These are phyloP conservation scores for Heterodera filipjevi DNA, from an alignment of 2,888 invertebrate species.

Conservation along the genomic window DNA sequence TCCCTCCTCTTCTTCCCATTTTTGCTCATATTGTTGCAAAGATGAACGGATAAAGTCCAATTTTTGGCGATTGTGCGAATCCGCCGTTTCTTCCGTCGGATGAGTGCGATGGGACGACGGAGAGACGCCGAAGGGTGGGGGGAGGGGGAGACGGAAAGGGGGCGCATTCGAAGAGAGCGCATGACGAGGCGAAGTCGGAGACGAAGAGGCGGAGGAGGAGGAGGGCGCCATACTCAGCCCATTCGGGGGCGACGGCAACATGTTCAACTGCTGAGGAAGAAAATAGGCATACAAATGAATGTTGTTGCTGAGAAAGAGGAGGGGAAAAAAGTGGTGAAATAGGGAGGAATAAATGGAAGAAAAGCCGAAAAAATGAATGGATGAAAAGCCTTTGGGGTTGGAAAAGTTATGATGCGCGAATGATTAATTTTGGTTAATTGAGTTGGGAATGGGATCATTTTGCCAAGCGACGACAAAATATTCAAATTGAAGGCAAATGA, in stretches of 20 bases:
- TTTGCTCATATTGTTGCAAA: constrained; percentile 51
- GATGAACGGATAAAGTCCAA: constrained; percentile 58
- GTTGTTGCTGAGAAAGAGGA: too few species aligned
- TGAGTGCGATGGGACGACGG: neutral
- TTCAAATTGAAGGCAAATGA: too few species aligned
- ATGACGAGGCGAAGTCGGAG: neutral
- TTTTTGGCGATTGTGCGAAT: constrained; percentile 48
- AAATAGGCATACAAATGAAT: too few species aligned
- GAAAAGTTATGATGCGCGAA: too few species aligned
- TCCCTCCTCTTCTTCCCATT: constrained; percentile 18
- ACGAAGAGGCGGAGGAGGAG: neutral
- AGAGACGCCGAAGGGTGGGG: neutral
- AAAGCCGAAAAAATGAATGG: too few species aligned
- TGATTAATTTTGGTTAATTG: too few species aligned
- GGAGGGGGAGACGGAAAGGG: neutral
- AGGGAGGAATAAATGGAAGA: too few species aligned
- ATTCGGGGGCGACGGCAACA: neutral
- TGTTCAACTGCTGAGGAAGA: neutral
- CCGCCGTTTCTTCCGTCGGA: neutral
- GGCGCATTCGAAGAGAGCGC: neutral
- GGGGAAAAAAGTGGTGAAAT: too few species aligned
- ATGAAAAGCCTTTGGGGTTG: too few species aligned
- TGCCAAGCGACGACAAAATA: too few species aligned
- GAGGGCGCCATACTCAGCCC: neutral
- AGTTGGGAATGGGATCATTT: too few species aligned